Conservation (phyloP, 2,113 vertebrate genomes). For the Columba livia region DNA sequence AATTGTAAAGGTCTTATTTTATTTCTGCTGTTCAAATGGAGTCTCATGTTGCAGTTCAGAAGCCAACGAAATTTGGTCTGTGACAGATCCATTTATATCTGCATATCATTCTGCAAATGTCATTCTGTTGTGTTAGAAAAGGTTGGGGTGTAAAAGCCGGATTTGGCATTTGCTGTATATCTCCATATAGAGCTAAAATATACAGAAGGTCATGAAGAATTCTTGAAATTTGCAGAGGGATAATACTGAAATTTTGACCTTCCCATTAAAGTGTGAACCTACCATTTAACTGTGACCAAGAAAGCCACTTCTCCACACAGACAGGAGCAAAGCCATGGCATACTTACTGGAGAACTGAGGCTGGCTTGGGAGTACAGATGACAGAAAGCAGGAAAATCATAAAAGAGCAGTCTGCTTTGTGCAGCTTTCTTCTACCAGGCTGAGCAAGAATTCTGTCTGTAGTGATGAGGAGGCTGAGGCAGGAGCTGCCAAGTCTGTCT, state of each 20-base stretch:
- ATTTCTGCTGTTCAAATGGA: not conserved
- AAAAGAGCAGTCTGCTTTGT: constrained; percentile 18
- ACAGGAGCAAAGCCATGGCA: not conserved
- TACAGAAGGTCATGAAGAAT: not conserved
- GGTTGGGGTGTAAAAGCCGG: not conserved
- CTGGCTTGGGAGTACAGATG: not conserved
- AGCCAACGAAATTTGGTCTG: not conserved
- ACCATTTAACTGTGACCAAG: not conserved
- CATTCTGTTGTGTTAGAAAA: not conserved
- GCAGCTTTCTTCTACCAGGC: not conserved
- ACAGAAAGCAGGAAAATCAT: not conserved
- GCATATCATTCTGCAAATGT: not conserved
- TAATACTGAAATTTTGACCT: not conserved
- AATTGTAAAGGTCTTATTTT: not conserved
- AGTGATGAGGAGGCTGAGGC: constrained; percentile 48
- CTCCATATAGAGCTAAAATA: not conserved
- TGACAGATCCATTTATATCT: not conserved
- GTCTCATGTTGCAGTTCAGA: not conserved
- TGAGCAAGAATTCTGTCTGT: constrained; percentile 45
- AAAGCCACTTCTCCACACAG: not conserved
- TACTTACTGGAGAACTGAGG: not conserved
- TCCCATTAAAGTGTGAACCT: not conserved
- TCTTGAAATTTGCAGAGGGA: not conserved
- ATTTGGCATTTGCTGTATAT: not conserved
- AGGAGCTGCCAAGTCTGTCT: constrained; percentile 53